These are phyloP conservation scores for Diplazon laetatorius DNA, from an alignment of 2,888 invertebrate species.

Conservation along the genomic window DNA sequence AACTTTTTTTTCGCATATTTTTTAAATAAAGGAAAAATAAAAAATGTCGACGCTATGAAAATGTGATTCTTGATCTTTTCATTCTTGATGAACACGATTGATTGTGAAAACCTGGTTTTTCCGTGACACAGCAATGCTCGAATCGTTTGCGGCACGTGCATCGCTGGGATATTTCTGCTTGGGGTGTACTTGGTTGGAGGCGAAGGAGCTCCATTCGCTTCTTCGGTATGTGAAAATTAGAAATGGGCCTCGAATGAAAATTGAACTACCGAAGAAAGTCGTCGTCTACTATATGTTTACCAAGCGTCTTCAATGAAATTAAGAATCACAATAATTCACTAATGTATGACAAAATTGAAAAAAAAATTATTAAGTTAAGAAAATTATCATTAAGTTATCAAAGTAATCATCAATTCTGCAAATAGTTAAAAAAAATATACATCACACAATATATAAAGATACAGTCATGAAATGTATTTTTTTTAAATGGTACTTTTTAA, in stretches of 20 bases:
- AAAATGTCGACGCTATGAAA: too few species aligned
- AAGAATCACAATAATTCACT: neutral
- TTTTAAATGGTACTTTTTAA: too few species aligned
- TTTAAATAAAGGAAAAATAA: too few species aligned
- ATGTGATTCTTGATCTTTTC: too few species aligned
- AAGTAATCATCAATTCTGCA: neutral
- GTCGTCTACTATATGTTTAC: too few species aligned
- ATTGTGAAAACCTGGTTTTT: slow-evolving; percentile 1
- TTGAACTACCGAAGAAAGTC: neutral
- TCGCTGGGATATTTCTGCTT: slow-evolving; percentile 67
- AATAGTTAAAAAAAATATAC: too few species aligned
- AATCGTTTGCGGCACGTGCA: slow-evolving; percentile 66
- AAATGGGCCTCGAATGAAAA: slow-evolving; percentile 12
- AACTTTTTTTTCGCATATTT: too few species aligned
- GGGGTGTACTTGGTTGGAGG: slow-evolving; percentile 69
- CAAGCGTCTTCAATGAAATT: neutral
- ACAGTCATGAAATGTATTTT: too few species aligned
- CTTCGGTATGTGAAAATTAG: slow-evolving; percentile 66
- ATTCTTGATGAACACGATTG: neutral
- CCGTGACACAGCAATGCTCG: slow-evolving; percentile 68
- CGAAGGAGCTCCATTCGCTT: slow-evolving; percentile 63
- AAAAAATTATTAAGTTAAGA: too few species aligned
- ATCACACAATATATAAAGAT: too few species aligned
- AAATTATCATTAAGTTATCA: too few species aligned
- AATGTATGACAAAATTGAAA: slow-evolving; percentile 4